A percentile compares a stretch with the other conserved stretches of the same genome.
Conservation (phyloP, 2,113 vertebrate species). For the Cichladusa arquata region DNA sequence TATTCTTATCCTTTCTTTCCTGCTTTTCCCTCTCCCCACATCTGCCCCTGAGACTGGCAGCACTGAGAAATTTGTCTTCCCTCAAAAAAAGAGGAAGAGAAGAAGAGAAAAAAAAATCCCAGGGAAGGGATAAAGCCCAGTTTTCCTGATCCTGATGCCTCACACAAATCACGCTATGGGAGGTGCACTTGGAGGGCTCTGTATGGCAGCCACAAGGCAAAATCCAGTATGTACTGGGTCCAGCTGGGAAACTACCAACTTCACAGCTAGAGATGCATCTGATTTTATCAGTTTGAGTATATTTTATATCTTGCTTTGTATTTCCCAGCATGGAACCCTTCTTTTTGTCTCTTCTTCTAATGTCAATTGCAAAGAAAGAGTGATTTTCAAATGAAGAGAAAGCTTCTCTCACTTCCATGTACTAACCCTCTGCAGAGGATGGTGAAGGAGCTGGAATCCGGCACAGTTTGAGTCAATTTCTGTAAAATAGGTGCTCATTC, state of each 20-base stretch:
- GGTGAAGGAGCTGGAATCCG: background rate
- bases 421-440: background rate
- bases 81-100: background rate
- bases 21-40: background rate
- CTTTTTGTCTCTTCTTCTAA: background rate
- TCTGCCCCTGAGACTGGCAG: background rate
- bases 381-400: background rate
- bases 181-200: background rate
- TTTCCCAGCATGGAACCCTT: background rate
- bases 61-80: background rate
- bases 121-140: background rate
- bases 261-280: background rate
- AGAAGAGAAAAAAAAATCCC: background rate
- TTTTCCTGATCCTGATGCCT: background rate
- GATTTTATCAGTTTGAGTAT: background rate
- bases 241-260: background rate
- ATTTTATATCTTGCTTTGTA: background rate
- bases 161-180: rapidly evolving
- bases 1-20: background rate
- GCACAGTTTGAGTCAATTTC: background rate
- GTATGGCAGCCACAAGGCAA: background rate
- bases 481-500: background rate
- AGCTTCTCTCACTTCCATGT: background rate
- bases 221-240: background rate
- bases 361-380: background rate